A percentile compares a stretch with the other conserved stretches of the same genome.
phyloP scores from a whole-genome alignment of 1,140 invertebrate genomes.

The Tetranychus urticae region DNA sequence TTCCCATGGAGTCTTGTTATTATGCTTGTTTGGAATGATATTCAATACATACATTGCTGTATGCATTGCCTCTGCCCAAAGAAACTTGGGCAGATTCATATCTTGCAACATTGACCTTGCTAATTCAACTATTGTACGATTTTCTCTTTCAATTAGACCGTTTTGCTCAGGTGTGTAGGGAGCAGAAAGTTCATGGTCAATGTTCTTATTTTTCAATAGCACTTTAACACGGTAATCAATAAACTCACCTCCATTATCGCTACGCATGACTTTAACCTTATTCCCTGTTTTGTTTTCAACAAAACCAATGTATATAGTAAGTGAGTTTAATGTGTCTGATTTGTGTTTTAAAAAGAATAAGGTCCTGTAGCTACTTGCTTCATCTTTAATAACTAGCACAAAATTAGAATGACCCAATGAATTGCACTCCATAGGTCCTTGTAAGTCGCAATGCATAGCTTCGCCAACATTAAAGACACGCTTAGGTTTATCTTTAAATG shows the following conservation, averaged over 20 bases:
- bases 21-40: background rate
- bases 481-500: background rate
- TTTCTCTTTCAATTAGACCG: conserved; percentile 20
- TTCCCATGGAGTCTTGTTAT: conserved; percentile 9
- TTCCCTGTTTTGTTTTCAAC: background rate
- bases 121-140: conserved; percentile 17
- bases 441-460: conserved; percentile 17
- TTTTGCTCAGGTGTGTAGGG: conserved; percentile 22
- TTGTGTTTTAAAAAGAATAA: conserved; percentile 22
- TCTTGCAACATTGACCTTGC: conserved; percentile 5
- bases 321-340: conserved; percentile 16
- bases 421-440: conserved; percentile 21
- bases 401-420: conserved; percentile 18
- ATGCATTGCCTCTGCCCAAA: conserved; percentile 15
- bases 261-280: background rate
- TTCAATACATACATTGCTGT: conserved; percentile 12
- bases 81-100: conserved; percentile 7
- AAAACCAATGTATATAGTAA: conserved; percentile 10
- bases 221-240: background rate
- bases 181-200: conserved; percentile 17
- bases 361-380: conserved; percentile 18
- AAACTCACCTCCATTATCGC: conserved; percentile 9
- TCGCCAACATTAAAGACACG: background rate
- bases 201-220: background rate
- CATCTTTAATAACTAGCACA: conserved; percentile 22